Evolutionary conservation across 37 sponge, comb jelly and placozoan genomes (phyloP).

Genomic region (Axinella damicornis): DNA sequence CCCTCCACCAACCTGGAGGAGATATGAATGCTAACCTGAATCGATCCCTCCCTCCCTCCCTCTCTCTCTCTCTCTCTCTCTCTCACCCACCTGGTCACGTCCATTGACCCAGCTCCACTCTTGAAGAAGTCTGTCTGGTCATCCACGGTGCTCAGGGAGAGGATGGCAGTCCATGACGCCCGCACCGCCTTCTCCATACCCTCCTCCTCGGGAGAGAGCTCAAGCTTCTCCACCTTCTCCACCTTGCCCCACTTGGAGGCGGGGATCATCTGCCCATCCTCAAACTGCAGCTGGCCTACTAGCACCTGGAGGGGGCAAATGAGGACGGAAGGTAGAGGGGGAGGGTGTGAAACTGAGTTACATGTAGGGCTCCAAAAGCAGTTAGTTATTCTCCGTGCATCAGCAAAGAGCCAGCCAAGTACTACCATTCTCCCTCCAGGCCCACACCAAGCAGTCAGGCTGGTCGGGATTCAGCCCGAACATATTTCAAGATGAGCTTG

Average conservation of each 20-base stretch:
- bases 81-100: conserved; percentile 84
- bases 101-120: conserved; percentile 91
- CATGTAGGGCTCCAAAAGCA: neutral
- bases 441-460: no score
- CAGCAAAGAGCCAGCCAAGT: no score
- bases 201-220: conserved; percentile 80
- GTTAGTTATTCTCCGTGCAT: neutral
- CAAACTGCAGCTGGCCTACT: conserved; percentile 86
- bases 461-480: no score
- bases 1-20: no score
- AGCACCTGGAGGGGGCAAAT: conserved; percentile 71
- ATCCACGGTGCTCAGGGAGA: conserved; percentile 71
- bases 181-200: conserved; percentile 59
- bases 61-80: no score
- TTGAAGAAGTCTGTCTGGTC: conserved; percentile 94
- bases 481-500: no score
- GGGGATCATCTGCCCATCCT: conserved; percentile 83
- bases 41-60: no score
- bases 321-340: neutral
- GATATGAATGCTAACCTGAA: no score
- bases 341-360: neutral
- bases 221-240: conserved; percentile 70
- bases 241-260: conserved; percentile 84
- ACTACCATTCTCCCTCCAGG: no score
- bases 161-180: conserved; percentile 78